Conservation (phyloP, 2,888 invertebrate species). For the Pseudococcus viburni region DNA sequence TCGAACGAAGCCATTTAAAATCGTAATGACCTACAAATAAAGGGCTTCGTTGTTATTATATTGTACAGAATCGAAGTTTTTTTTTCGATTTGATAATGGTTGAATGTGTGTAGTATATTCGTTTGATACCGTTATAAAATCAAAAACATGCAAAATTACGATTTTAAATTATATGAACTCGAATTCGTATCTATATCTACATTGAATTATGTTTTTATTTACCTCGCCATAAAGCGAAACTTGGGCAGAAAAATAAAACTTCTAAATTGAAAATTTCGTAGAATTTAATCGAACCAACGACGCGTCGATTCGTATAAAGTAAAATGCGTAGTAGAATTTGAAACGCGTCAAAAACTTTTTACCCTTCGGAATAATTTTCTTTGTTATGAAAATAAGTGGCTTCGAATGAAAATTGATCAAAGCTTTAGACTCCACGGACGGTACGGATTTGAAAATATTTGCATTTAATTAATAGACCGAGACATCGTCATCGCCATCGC, state of each 20-base stretch:
- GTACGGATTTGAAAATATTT: conserved; percentile 34
- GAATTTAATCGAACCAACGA: neutral
- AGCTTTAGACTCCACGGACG: neutral
- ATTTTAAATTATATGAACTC: neutral
- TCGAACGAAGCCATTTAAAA: conserved; percentile 48
- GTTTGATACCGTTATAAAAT: neutral
- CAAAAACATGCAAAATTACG: neutral
- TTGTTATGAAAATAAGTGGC: conserved; percentile 17
- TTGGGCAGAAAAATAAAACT: neutral
- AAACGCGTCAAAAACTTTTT: neutral
- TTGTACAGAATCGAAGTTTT: neutral
- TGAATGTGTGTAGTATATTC: neutral
- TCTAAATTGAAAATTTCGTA: neutral
- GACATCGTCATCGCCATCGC: neutral
- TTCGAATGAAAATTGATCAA: conserved; percentile 40
- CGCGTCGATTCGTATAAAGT: neutral
- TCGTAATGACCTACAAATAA: conserved; percentile 46
- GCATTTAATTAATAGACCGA: conserved; percentile 42
- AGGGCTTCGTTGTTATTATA: conserved; percentile 34
- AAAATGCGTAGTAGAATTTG: neutral
- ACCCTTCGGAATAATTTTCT: conserved; percentile 1
- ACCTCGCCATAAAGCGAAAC: neutral
- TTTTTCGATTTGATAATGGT: neutral
- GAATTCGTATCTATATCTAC: neutral
- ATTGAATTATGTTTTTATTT: neutral